phyloP scores from a whole-genome alignment of 2,113 vertebrate genomes.

The Chamaea fasciata region DNA sequence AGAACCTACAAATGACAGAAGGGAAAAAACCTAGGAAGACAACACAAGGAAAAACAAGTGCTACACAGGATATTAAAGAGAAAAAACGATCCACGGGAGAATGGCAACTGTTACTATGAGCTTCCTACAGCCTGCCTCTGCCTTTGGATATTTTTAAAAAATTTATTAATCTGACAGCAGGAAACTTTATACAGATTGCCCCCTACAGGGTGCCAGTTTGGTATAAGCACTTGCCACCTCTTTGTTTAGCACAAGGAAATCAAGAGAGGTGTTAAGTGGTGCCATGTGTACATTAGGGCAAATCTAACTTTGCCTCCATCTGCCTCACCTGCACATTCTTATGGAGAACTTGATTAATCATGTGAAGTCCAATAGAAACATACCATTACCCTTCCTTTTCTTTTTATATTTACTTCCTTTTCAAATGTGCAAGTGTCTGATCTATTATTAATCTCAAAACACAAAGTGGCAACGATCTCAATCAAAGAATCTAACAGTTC shows the following conservation, averaged over 20 bases:
- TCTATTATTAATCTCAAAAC: slow-evolving; percentile 85
- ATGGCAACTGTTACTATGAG: slow-evolving; percentile 73
- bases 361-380: background rate
- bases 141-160: slow-evolving; percentile 84
- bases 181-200: slow-evolving; percentile 79
- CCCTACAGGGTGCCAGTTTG: slow-evolving; percentile 69
- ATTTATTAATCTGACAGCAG: slow-evolving; percentile 83
- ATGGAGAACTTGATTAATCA: background rate
- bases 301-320: background rate
- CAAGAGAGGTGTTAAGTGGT: slow-evolving; percentile 58
- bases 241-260: slow-evolving; percentile 72
- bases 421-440: slow-evolving; percentile 76
- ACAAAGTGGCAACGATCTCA: slow-evolving; percentile 75
- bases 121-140: slow-evolving; percentile 76
- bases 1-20: background rate
- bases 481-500: slow-evolving; percentile 68
- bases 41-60: slow-evolving; percentile 35
- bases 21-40: slow-evolving; percentile 1
- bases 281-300: slow-evolving; percentile 52
- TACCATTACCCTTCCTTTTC: background rate
- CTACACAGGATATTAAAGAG: slow-evolving; percentile 67
- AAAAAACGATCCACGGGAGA: slow-evolving; percentile 77
- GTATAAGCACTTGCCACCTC: slow-evolving; percentile 53
- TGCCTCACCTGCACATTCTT: background rate
- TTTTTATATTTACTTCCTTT: slow-evolving; percentile 47